phyloP scores from a whole-genome alignment of 2,797 vertebrate species.

The Mus caroli region DNA sequence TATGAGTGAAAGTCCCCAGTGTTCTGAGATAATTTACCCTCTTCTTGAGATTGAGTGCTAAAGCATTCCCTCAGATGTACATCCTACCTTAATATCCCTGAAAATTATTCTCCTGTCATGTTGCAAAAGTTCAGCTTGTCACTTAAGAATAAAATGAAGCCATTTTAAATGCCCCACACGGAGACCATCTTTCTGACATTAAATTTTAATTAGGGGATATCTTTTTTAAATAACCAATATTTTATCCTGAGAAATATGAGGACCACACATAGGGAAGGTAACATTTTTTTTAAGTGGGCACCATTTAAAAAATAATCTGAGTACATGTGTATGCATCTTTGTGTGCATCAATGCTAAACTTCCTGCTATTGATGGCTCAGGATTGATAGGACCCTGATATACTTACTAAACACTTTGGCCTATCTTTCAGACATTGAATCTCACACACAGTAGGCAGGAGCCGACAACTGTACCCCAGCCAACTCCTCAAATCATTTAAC shows the following conservation, averaged over 20 bases:
- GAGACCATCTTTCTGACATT: slow-evolving; percentile 74
- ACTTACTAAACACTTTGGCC: slow-evolving; percentile 8
- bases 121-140: slow-evolving; percentile 74
- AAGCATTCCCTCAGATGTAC: slow-evolving; percentile 23
- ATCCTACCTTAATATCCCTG: slow-evolving; percentile 67
- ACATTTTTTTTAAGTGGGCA: neutral
- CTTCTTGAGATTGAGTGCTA: slow-evolving; percentile 7
- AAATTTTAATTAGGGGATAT: slow-evolving; percentile 83
- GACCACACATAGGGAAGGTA: slow-evolving; percentile 72
- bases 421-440: neutral
- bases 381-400: neutral
- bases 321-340: neutral
- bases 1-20: slow-evolving; percentile 36
- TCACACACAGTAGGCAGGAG: neutral
- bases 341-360: slow-evolving; percentile 44
- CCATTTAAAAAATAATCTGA: neutral
- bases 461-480: too few relatives aligned
- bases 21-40: slow-evolving; percentile 44
- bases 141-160: slow-evolving; percentile 57
- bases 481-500: neutral
- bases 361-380: neutral
- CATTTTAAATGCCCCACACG: slow-evolving; percentile 64
- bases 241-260: slow-evolving; percentile 79
- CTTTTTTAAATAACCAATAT: slow-evolving; percentile 73
- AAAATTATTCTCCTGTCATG: slow-evolving; percentile 70